Conservation (phyloP, 2,797 vertebrate species). For the Sus cebifrons region DNA sequence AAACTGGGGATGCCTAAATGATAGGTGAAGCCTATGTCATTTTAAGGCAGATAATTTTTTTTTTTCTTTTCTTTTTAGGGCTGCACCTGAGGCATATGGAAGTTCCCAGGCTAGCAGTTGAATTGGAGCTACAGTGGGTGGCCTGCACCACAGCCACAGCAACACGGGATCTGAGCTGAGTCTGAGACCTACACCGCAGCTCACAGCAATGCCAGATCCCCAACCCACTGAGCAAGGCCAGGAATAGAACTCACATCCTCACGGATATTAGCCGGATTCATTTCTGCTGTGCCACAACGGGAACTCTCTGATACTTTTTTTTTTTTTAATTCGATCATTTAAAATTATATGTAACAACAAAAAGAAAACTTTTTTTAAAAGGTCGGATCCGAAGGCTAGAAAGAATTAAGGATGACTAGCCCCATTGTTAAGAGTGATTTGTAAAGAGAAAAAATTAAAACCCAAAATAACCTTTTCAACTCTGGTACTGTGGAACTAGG, state of each 20-base stretch:
- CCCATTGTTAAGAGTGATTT: not conserved
- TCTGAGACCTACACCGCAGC: too few species aligned
- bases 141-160: too few species aligned
- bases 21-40: not conserved
- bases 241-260: too few species aligned
- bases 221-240: too few species aligned
- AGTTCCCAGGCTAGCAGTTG: too few species aligned
- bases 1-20: not conserved
- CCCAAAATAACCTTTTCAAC: not conserved
- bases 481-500: not conserved
- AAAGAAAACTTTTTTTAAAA: not conserved
- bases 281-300: too few species aligned
- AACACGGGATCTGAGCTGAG: too few species aligned
- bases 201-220: too few species aligned
- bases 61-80: not conserved
- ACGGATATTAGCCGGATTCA: too few species aligned
- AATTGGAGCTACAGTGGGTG: too few species aligned
- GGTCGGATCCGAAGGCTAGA: not conserved
- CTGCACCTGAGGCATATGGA: too few species aligned
- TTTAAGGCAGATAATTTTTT: not conserved
- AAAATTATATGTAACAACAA: not conserved
- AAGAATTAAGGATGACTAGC: not conserved
- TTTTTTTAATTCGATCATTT: slow-evolving; percentile 36
- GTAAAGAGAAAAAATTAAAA: slow-evolving; percentile 45
- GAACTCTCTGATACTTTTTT: too few species aligned